These are phyloP conservation scores for Ceramica pisi DNA, from an alignment of 2,888 invertebrate species.

Conservation along the genomic window DNA sequence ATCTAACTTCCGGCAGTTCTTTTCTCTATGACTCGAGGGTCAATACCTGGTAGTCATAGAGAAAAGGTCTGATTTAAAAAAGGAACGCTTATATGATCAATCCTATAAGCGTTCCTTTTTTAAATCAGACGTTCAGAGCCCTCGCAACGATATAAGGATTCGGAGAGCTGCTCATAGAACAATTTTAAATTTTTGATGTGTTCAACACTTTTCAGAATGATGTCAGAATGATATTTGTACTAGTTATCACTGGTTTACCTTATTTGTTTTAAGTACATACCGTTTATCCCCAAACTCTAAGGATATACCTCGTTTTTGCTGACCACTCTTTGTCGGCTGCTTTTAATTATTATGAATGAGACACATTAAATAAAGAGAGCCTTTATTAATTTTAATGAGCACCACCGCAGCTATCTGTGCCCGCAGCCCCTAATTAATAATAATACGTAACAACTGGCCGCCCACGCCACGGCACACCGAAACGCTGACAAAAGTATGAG, in stretches of 20 bases:
- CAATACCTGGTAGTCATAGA: too few relatives aligned
- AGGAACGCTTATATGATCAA: too few relatives aligned
- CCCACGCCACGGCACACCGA: not conserved
- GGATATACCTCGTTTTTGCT: not conserved
- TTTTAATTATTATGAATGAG: slow-evolving; percentile 26
- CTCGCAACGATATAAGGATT: too few relatives aligned
- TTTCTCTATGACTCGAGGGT: too few relatives aligned
- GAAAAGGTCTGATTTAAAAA: too few relatives aligned
- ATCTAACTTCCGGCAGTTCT: not conserved
- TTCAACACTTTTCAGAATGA: not conserved
- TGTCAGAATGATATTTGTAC: not conserved
- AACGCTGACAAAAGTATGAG: slow-evolving; percentile 30
- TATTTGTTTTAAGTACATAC: not conserved
- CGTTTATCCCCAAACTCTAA: not conserved
- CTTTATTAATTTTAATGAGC: slow-evolving; percentile 38
- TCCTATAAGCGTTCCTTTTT: too few relatives aligned
- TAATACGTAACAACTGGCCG: not conserved
- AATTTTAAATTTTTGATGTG: not conserved
- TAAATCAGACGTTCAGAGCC: too few relatives aligned
- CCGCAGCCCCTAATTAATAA: slow-evolving; percentile 22
- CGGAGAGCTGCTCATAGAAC: not conserved
- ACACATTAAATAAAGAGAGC: slow-evolving; percentile 8
- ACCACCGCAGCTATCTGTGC: slow-evolving; percentile 23
- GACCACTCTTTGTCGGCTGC: slow-evolving; percentile 6
- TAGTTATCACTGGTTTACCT: not conserved